Percentiles rank a stretch among this genome's conserved stretches.
Conservation (phyloP, 2,797 vertebrate species). For the Eulemur coronatus region DNA sequence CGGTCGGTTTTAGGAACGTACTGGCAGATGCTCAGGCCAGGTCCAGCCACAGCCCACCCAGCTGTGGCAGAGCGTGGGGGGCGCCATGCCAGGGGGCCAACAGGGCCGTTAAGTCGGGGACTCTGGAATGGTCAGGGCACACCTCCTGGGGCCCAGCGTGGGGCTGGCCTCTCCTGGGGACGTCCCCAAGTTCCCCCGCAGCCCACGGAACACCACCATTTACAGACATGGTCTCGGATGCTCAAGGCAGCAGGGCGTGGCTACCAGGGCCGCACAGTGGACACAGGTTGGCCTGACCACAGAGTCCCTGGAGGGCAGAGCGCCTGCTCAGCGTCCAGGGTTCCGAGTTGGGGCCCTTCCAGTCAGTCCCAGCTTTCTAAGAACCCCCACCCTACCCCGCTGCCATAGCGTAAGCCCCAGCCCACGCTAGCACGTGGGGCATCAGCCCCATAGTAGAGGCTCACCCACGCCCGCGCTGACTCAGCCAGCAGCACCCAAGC, state of each 20-base stretch:
- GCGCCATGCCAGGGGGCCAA: fast-evolving
- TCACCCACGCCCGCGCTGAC: not conserved
- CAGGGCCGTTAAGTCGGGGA: fast-evolving
- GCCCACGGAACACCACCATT: fast-evolving
- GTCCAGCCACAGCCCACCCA: not conserved
- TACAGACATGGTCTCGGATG: fast-evolving
- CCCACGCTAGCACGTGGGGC: fast-evolving
- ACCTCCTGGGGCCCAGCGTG: fast-evolving
- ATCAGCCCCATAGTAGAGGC: not conserved
- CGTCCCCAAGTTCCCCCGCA: fast-evolving
- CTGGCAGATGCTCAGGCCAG: fast-evolving
- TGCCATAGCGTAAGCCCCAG: fast-evolving
- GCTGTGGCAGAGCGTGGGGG: fast-evolving
- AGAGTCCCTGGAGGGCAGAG: not conserved
- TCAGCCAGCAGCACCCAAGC: not conserved
- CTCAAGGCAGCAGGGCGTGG: not conserved
- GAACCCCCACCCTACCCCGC: not conserved
- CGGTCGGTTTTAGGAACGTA: fast-evolving
- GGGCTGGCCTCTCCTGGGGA: not conserved
- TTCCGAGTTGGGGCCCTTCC: not conserved
- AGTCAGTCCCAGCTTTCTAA: too few species aligned
- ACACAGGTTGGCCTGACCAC: fast-evolving
- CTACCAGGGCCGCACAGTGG: fast-evolving
- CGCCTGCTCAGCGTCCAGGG: fast-evolving
- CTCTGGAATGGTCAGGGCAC: not conserved